Base-by-base conservation (phyloP, 2,113 vertebrate genomes). In the Saguinus midas region DNA sequence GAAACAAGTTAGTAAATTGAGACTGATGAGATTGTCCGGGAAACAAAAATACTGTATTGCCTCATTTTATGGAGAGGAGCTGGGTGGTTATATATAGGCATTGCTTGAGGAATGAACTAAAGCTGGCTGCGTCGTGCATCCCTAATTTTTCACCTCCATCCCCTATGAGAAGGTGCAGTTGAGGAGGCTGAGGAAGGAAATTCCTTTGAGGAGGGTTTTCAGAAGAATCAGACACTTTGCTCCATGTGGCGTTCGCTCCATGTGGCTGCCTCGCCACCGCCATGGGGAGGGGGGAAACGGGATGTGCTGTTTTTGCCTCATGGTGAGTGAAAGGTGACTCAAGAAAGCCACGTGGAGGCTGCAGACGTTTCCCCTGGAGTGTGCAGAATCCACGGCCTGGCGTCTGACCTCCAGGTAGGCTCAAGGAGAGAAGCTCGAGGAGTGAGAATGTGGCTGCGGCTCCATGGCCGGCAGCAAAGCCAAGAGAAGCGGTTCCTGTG, bases 211-310 rank as follows among this genome's bases (percentile, higher is more conserved):
- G 17, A 14, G 37, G 29, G 18, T n/a, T 50, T 43, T 70, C 64
- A 40, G 91, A 18, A 55, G 2, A 8, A 20, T 4, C 8, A 12
- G 9, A 5, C 4, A 2, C 14, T 43, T 6, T 5, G 5, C 68
- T 25, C 20, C 6, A 1, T 3, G 29, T 14, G 4, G 5, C 10
- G n/a, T n/a, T n/a, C 6, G 5, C 68, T 25, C 20, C 6, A 1
- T 3, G 29, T 14, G 4, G 5, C 10, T 3, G 21, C 27, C 43
- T 79, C 27, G 1, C 17, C 94, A 18, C 25, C 11, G 1, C 5
- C 29, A 2, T 4, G 1, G 3, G 72, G 17, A 4, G 13, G 17
- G 1, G 20, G 17, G 13, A 64, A 8, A 43, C 25, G 29, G 66
- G 40, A 32, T 21, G 11, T 18, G 29, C 35, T 50, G 14, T 5